Conservation (phyloP, 2,888 invertebrate species). For the Eretmocerus hayati region DNA sequence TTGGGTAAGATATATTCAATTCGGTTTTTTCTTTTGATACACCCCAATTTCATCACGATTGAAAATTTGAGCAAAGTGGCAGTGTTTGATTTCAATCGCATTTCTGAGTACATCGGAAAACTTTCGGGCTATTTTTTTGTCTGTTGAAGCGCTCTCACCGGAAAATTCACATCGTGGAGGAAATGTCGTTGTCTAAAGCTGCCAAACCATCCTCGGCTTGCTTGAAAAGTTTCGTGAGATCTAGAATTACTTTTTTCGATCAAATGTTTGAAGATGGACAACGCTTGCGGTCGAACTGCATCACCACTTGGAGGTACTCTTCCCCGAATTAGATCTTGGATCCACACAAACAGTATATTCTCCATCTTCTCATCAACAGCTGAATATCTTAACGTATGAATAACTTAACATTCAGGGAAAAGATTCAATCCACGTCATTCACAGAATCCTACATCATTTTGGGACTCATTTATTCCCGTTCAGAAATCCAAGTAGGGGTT, state of each 20-base stretch:
- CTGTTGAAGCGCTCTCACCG: too few species aligned
- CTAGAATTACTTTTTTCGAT: too few species aligned
- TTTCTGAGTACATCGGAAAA: conserved; percentile 13
- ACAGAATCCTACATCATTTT: too few species aligned
- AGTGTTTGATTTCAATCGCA: conserved; percentile 18
- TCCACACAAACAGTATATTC: conserved; percentile 1
- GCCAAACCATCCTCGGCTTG: too few species aligned
- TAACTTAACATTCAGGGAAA: too few species aligned
- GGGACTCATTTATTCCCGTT: too few species aligned
- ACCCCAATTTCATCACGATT: conserved; percentile 24
- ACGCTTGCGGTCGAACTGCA: background rate
- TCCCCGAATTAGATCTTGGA: too few species aligned
- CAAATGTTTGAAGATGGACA: background rate
- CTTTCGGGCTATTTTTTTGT: too few species aligned
- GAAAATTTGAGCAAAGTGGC: conserved; percentile 13
- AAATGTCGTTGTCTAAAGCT: conserved; percentile 15
- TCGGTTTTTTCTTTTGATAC: conserved; percentile 25
- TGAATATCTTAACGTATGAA: too few species aligned
- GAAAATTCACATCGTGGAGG: conserved; percentile 22
- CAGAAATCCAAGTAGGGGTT: too few species aligned
- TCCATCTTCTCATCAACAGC: background rate
- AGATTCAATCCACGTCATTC: too few species aligned
- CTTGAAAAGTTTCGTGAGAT: too few species aligned
- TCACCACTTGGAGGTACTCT: background rate
- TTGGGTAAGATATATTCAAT: conserved; percentile 2